Conservation (phyloP, 1,140 invertebrate species). For the Aphelinus certus region DNA sequence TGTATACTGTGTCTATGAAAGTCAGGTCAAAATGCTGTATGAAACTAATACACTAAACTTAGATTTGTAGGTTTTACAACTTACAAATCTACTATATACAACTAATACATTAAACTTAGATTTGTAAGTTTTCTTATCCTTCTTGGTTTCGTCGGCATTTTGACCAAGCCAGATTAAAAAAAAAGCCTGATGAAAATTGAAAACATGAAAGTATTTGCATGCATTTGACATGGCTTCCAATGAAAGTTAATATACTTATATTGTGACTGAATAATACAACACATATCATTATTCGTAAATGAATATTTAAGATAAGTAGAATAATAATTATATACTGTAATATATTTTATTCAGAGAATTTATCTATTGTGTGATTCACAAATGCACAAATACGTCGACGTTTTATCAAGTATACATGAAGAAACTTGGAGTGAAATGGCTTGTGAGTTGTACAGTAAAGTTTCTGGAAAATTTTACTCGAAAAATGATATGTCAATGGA, state of each 20-base stretch:
- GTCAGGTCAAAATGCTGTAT: neutral
- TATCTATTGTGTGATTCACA: too few relatives aligned
- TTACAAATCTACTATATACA: neutral
- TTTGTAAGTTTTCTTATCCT: neutral
- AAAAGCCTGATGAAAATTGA: neutral
- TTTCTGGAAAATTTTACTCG: too few relatives aligned
- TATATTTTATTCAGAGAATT: constrained; percentile 7
- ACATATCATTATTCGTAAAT: constrained; percentile 60
- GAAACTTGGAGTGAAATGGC: too few relatives aligned
- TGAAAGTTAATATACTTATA: constrained; percentile 31
- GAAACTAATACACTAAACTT: neutral
- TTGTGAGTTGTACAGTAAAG: too few relatives aligned
- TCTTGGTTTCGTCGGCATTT: neutral
- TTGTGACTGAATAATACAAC: constrained; percentile 62
- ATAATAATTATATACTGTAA: constrained; percentile 23
- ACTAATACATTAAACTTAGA: neutral
- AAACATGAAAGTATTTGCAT: constrained; percentile 28
- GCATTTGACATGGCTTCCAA: constrained; percentile 29
- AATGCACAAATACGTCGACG: too few relatives aligned
- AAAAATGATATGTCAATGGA: too few relatives aligned
- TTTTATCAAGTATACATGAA: too few relatives aligned
- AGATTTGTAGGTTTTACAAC: neutral
- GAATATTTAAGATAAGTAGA: constrained; percentile 48
- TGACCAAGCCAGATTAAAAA: too few relatives aligned
- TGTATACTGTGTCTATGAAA: too few relatives aligned